Evolutionary conservation across 2,113 vertebrate species (phyloP), one percentile per base, ranked within the genome.

Genomic region (Bubo scandiacus): DNA sequence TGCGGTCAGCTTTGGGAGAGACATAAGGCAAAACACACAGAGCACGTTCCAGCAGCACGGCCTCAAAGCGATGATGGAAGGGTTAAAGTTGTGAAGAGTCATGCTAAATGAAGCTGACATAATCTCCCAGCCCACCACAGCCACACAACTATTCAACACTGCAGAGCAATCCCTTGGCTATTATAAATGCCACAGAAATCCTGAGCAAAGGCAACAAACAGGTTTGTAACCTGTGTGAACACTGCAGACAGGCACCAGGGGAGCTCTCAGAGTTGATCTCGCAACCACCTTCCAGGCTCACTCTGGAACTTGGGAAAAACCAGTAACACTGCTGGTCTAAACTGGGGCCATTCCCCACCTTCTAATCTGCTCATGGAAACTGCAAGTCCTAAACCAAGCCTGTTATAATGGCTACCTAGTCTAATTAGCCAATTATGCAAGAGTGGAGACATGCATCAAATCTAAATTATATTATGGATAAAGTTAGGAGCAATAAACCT

Each of bases 31-130:
- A 81, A 85, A 34, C 38, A 43, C 32, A 7, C 0, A 0, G 32
- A 29, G 52, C 29, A 32, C 1, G 0, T 26, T 68, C 29, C 57
- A 68, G 66, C 43, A 80, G 18, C 0, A 0, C 1, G 6, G 38
- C 19, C 42, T 47, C 0, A 0, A 29, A 79, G 62, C 0, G 1
- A 25, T 13, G 51, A 54, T 0, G 0, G 32, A 63, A 71, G 12
- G 20, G 26, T 23, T n/a, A 2, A 10, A 11, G 43, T 10, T 58
- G 22, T 36, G 27, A 34, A 49, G 27, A 75, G 38, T 34, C 32
- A 58, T 5, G 0, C 27, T 11, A 45, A 79, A 47, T 0, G 2
- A 78, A 43, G 30, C 25, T 42, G 29, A 67, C 61, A 14, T 30
- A 22, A 72, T 42, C 49, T 80, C 29, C 61, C 51, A 74, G 45